Evolutionary conservation across 2,888 invertebrate species (phyloP), one percentile per base, ranked within the genome.

Genomic region (Hoplodrina blanda): DNA sequence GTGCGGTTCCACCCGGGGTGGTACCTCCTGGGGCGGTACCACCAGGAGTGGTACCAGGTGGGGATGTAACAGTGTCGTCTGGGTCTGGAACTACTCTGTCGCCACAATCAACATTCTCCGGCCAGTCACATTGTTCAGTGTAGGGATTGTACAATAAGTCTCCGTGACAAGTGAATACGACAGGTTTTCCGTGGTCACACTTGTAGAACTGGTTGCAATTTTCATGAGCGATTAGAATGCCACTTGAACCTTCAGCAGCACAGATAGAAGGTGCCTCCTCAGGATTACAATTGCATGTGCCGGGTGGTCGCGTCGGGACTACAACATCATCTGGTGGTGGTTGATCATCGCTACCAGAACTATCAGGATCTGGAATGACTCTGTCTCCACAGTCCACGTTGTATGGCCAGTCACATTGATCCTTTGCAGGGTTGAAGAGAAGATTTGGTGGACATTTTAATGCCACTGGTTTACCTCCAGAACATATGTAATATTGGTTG

Each of bases 361-460:
- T 46, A 46, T 64, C 81, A 54, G 62, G 68, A 19, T 78, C 76
- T 15, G 77, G 78, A 11, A 81, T 82, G 1, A 77, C 33, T 78
- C 88, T 80, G 54, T 87, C 85, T 8, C 87, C 88, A 46, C 89
- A 89, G 0, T 84, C 78, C 8, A 89, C 88, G 59, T 85, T 83
- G 1, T 75, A 52, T 3, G 85, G 64, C 83, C 84, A 88, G 60
- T 88, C 88, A 62, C 89, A 89, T 19, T 53, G 11, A 0, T 44
- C 46, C 86, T 77, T 7, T 33, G 73, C 7, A 3, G 85, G 81
- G 52, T 88, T 85, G 61, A 83, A 89, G 3, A 84, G 41, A 17
- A 25, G 44, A n/a, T 63, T 73, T 0, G 17, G 11, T 0, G 74
- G 70, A 37, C 91, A 91, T 0, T 6, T 37, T 0, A 82, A 15